Conservation (phyloP, 1,140 invertebrate genomes). For the Pogonomyrmex californicus region DNA sequence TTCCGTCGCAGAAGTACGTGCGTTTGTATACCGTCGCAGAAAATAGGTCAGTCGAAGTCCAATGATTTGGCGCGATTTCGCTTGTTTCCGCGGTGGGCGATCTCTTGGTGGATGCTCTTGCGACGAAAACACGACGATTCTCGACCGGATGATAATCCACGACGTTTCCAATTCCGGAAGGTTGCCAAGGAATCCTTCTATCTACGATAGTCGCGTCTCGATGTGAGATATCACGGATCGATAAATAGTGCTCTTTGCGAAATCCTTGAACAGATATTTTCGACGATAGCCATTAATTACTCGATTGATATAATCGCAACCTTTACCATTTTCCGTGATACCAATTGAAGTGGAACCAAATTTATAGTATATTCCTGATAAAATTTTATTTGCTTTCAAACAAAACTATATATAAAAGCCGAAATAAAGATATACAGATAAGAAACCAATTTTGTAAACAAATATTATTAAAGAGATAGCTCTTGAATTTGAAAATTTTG, state of each 20-base stretch:
- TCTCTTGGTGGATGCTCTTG: slow-evolving; percentile 22
- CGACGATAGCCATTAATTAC: slow-evolving; percentile 37
- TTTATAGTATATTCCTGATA: slow-evolving; percentile 9
- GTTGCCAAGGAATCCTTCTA: slow-evolving; percentile 20
- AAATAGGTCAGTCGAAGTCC: slow-evolving; percentile 72
- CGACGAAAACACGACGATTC: slow-evolving; percentile 74
- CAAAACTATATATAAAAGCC: background rate
- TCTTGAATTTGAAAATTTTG: background rate
- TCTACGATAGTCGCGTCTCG: slow-evolving; percentile 27
- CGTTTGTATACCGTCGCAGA: slow-evolving; percentile 48
- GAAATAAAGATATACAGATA: background rate
- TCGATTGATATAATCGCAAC: slow-evolving; percentile 6
- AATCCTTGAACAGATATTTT: slow-evolving; percentile 50
- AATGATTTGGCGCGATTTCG: slow-evolving; percentile 74
- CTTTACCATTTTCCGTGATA: background rate
- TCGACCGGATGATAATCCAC: slow-evolving; percentile 64
- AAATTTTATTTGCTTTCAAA: background rate
- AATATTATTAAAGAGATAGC: background rate
- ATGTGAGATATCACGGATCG: slow-evolving; percentile 35
- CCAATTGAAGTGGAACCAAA: background rate
- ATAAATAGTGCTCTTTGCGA: slow-evolving; percentile 17
- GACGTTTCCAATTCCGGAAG: slow-evolving; percentile 66
- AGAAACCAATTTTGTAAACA: background rate
- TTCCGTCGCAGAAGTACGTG: slow-evolving; percentile 52
- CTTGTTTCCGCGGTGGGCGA: slow-evolving; percentile 69